Evolutionary conservation across 2,888 invertebrate genomes (phyloP).

Genomic region (Ennomos fuscantarius): DNA sequence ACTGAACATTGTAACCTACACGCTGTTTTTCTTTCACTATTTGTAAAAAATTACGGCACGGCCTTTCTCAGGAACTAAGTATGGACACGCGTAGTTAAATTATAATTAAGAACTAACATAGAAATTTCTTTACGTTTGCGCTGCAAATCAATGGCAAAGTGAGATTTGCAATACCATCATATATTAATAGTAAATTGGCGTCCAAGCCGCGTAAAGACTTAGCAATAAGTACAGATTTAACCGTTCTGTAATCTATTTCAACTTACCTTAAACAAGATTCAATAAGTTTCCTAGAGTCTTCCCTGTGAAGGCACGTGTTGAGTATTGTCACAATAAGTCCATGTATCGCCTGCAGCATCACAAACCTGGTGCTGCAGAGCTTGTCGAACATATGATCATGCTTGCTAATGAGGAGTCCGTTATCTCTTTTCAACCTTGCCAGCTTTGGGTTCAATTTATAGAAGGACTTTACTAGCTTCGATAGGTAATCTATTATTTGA

Average conservation of each 20-base stretch:
- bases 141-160: no score
- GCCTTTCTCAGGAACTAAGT: no score
- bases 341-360: slow-evolving; percentile 82
- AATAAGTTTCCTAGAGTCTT: slow-evolving; percentile 84
- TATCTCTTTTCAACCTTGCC: slow-evolving; percentile 73
- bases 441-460: slow-evolving; percentile 81
- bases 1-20: no score
- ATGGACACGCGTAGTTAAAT: no score
- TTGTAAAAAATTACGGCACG: no score
- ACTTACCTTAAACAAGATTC: slow-evolving; percentile 84
- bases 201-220: no score
- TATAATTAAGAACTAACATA: no score
- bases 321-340: slow-evolving; percentile 82
- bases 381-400: slow-evolving; percentile 80
- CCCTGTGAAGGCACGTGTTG: slow-evolving; percentile 82
- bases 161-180: no score
- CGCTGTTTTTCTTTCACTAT: no score
- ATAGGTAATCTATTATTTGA: slow-evolving; percentile 82
- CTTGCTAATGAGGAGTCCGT: slow-evolving; percentile 71
- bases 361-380: slow-evolving; percentile 82
- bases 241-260: neutral
- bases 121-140: no score
- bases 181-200: no score
- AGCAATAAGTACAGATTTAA: no score
- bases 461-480: slow-evolving; percentile 81